These are phyloP conservation scores for Ariopsis seemanni DNA, from an alignment of 2,113 vertebrate genomes.

Conservation along the genomic window DNA sequence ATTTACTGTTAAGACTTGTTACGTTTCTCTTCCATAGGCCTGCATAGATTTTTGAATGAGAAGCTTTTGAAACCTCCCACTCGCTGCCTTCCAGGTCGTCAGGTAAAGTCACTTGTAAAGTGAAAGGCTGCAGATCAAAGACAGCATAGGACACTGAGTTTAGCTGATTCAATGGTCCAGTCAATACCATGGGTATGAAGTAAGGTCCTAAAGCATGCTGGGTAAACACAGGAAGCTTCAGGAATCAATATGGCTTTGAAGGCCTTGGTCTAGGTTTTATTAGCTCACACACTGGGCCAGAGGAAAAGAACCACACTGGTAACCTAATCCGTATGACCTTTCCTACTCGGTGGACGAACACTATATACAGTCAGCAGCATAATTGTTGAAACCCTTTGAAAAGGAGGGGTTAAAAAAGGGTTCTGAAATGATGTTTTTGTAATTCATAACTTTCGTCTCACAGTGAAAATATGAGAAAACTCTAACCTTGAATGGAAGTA, in stretches of 20 bases:
- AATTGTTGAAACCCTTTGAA: background rate
- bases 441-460: background rate
- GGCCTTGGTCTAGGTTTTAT: conserved; percentile 10
- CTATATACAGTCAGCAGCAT: background rate
- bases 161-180: conserved; percentile 12
- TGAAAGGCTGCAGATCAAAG: conserved; percentile 11
- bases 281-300: background rate
- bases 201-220: conserved; percentile 24
- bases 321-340: background rate
- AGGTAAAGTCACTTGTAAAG: background rate
- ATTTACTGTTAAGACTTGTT: background rate
- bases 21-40: background rate
- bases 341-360: background rate
- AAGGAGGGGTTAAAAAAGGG: background rate
- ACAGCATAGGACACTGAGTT: background rate
- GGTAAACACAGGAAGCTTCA: conserved; percentile 22
- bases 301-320: background rate
- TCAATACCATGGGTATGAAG: conserved; percentile 29
- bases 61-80: background rate
- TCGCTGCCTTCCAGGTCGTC: background rate
- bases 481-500: background rate
- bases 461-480: background rate
- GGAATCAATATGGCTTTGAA: conserved; percentile 37
- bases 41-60: background rate
- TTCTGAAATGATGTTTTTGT: background rate